These are phyloP conservation scores for Hydropsyche tenuis DNA, from an alignment of 1,140 invertebrate species.

Conservation along the genomic window DNA sequence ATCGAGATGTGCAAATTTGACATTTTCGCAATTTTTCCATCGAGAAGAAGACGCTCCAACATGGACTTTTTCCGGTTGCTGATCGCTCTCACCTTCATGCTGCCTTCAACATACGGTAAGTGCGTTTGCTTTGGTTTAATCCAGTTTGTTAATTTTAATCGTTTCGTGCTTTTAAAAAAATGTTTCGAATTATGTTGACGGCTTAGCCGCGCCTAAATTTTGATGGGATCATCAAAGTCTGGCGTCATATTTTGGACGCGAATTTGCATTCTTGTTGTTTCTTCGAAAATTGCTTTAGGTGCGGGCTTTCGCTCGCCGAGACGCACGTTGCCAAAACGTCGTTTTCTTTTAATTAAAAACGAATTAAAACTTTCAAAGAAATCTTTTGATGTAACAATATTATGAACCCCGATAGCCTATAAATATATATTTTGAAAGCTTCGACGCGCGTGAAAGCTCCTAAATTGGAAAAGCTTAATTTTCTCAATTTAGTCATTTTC, in stretches of 20 bases:
- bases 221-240: conserved; percentile 4
- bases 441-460: too few species aligned
- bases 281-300: conserved; percentile 17
- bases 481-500: too few species aligned
- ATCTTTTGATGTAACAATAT: conserved; percentile 11
- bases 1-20: conserved; percentile 10
- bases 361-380: conserved; percentile 11
- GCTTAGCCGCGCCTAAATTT: conserved; percentile 2
- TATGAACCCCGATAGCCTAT: too few species aligned
- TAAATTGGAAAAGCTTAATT: too few species aligned
- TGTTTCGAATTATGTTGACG: neutral
- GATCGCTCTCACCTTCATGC: neutral
- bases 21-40: conserved; percentile 17
- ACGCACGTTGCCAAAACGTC: neutral
- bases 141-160: too few species aligned
- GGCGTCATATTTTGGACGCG: neutral
- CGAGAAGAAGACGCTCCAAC: conserved; percentile 13
- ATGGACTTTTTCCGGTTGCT: neutral
- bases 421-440: too few species aligned
- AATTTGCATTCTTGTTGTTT: conserved; percentile 20
- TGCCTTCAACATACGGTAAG: conserved; percentile 33
- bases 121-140: neutral
- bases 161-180: too few species aligned
- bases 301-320: neutral
- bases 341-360: conserved; percentile 21